Conservation (phyloP, 2,113 vertebrate genomes). For the Callionymus lyra region DNA sequence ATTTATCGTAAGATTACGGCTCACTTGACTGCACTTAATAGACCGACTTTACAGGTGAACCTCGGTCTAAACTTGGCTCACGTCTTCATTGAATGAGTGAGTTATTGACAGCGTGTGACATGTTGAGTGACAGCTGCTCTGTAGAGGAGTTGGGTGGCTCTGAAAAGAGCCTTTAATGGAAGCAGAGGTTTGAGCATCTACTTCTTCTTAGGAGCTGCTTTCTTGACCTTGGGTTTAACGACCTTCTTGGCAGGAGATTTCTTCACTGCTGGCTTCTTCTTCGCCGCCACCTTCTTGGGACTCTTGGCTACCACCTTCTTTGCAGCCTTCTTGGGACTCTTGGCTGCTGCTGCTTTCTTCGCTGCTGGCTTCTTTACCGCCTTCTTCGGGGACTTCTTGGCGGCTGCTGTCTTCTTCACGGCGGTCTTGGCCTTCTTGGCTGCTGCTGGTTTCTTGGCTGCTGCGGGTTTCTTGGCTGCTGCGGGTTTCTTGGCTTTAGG, state of each 20-base stretch:
- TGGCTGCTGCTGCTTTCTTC: background rate
- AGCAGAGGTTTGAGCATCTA: too few relatives aligned
- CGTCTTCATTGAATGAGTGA: too few relatives aligned
- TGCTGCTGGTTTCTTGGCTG: conserved; percentile 1
- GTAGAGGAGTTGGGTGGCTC: conserved; percentile 1
- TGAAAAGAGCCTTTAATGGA: conserved; percentile 10
- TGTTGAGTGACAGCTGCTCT: background rate
- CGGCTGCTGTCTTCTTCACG: background rate
- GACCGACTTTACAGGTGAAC: too few relatives aligned
- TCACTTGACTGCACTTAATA: too few relatives aligned
- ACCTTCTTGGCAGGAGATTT: background rate
- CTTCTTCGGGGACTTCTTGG: background rate
- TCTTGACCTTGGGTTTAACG: too few relatives aligned
- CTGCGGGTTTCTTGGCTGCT: too few relatives aligned
- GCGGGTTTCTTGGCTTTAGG: background rate
- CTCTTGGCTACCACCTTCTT: background rate
- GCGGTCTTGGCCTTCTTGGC: background rate
- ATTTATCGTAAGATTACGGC: too few relatives aligned
- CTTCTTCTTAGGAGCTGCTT: too few relatives aligned
- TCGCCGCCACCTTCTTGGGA: conserved; percentile 2
- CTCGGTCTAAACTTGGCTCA: too few relatives aligned
- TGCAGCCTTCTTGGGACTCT: too few relatives aligned
- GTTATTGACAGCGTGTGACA: too few relatives aligned
- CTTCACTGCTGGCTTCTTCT: background rate
- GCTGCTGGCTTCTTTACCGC: background rate